Evolutionary conservation across 2,888 invertebrate species (phyloP).

Genomic region (Limnephilus lunatus): DNA sequence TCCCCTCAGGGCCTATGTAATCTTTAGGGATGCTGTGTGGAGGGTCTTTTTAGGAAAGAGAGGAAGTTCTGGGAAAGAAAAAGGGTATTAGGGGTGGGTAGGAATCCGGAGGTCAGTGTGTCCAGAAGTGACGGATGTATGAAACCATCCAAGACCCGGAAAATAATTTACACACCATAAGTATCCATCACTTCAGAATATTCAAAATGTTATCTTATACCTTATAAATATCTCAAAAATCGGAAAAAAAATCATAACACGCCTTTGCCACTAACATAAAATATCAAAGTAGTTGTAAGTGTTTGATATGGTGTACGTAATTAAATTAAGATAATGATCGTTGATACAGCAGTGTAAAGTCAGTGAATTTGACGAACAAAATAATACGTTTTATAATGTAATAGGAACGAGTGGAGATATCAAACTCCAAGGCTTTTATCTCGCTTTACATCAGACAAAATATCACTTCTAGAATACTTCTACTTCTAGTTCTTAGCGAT

Average conservation of each 20-base stretch:
- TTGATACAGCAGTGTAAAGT: conserved; percentile 3
- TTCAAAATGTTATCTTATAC: too few species aligned
- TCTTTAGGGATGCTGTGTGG: too few species aligned
- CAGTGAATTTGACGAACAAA: conserved; percentile 26
- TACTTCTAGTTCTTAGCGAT: background rate
- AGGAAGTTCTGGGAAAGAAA: too few species aligned
- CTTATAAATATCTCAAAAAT: background rate
- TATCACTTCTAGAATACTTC: conserved; percentile 8
- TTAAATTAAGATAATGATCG: conserved; percentile 38
- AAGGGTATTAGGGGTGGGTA: too few species aligned
- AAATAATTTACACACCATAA: too few species aligned
- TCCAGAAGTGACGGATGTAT: too few species aligned
- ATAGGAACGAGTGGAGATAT: conserved; percentile 35
- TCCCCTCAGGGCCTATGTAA: too few species aligned
- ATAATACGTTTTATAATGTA: conserved; percentile 14
- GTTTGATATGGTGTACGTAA: background rate
- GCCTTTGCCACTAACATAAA: background rate
- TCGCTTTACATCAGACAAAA: conserved; percentile 26
- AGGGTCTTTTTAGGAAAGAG: too few species aligned
- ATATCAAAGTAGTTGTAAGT: background rate
- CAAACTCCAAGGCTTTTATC: conserved; percentile 34
- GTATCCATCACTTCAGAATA: too few species aligned
- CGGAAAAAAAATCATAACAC: background rate
- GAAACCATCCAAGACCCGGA: too few species aligned
- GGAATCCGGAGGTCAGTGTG: too few species aligned